Percentiles rank a stretch among this genome's conserved stretches.
Conservation (phyloP, 2,888 invertebrate species). For the Dendrolimus houi region DNA sequence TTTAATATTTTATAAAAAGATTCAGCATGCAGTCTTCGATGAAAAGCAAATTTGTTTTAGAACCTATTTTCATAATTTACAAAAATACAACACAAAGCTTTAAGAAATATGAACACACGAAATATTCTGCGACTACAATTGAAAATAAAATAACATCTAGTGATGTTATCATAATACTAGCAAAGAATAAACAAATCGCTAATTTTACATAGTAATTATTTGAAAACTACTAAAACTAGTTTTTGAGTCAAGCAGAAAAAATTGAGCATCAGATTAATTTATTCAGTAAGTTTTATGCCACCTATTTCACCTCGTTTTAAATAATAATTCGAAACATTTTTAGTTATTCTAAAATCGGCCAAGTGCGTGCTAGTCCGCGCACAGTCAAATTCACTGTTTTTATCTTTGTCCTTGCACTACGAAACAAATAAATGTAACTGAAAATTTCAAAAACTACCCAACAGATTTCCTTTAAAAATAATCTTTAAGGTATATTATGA, state of each 20-base stretch:
- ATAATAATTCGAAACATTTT: conserved; percentile 57
- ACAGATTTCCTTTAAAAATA: too few relatives aligned
- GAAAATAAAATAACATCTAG: conserved; percentile 35
- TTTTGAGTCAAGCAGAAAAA: conserved; percentile 51
- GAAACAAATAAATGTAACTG: too few relatives aligned
- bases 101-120: conserved; percentile 5
- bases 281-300: conserved; percentile 31
- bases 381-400: too few relatives aligned
- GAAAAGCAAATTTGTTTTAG: conserved; percentile 29
- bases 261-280: conserved; percentile 65
- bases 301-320: conserved; percentile 49
- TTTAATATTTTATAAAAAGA: conserved; percentile 11
- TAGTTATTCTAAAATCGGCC: neutral
- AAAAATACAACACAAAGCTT: neutral
- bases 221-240: conserved; percentile 43
- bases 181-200: conserved; percentile 47
- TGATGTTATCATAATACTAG: conserved; percentile 38
- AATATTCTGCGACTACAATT: conserved; percentile 38
- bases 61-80: neutral
- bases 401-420: too few relatives aligned
- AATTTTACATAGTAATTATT: conserved; percentile 27
- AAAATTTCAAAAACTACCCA: too few relatives aligned
- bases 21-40: conserved; percentile 37
- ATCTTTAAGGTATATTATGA: too few relatives aligned
- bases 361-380: too few relatives aligned